Percentiles rank a stretch among this genome's conserved stretches.
Conservation (phyloP, 2,113 vertebrate species). For the Tyrannus savana region DNA sequence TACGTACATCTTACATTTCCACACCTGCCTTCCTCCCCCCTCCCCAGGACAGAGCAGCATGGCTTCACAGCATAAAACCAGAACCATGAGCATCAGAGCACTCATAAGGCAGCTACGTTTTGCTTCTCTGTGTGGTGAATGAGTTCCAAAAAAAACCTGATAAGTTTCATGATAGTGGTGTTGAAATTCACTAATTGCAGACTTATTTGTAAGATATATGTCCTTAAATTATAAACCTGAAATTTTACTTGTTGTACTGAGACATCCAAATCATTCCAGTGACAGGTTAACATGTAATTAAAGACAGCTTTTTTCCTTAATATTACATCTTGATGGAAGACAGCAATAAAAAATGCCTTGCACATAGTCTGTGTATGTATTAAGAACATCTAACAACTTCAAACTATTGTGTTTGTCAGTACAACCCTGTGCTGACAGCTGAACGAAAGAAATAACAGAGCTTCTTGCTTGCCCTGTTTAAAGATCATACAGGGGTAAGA, state of each 20-base stretch:
- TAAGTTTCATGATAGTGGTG: background rate
- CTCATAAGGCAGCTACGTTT: background rate
- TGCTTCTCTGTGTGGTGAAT: background rate
- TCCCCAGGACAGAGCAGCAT: background rate
- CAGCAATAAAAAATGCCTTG: background rate
- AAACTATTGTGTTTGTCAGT: constrained; percentile 11
- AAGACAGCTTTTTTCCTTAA: background rate
- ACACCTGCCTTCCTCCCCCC: background rate
- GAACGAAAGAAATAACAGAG: constrained; percentile 2
- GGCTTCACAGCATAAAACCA: background rate
- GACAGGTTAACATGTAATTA: constrained; percentile 22
- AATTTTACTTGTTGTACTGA: background rate
- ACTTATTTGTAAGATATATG: background rate
- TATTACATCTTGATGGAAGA: constrained; percentile 24
- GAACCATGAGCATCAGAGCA: background rate
- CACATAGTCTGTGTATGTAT: background rate
- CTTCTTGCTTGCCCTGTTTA: background rate
- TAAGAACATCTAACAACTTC: constrained; percentile 33
- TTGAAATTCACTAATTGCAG: background rate
- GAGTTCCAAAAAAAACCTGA: background rate
- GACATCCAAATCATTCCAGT: constrained; percentile 12
- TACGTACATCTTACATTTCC: background rate
- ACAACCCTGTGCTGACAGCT: background rate
- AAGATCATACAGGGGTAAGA: background rate
- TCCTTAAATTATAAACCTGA: background rate